Conservation (phyloP, 2,113 vertebrate species). For the Phaethornis superciliosus region DNA sequence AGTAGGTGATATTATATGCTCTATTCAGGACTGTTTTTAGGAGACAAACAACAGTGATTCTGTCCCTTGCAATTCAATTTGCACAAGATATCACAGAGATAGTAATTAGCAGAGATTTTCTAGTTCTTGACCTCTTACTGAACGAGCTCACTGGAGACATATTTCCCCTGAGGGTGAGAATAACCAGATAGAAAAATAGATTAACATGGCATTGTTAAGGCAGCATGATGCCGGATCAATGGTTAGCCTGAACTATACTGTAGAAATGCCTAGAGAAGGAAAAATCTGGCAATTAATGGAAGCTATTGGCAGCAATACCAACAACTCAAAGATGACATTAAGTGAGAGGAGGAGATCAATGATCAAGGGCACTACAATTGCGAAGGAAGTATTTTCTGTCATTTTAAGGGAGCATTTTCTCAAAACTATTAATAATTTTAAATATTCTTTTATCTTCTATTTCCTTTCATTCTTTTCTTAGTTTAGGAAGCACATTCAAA, state of each 20-base stretch:
- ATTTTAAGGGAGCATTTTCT: slow-evolving; percentile 20
- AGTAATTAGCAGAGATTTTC: slow-evolving; percentile 54
- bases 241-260: slow-evolving; percentile 45
- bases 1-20: not conserved
- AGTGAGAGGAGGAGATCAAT: not conserved
- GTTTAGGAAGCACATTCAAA: not conserved
- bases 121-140: slow-evolving; percentile 68
- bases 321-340: not conserved
- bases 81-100: slow-evolving; percentile 20
- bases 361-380: not conserved
- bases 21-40: not conserved
- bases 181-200: slow-evolving; percentile 67
- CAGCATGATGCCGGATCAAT: slow-evolving; percentile 50
- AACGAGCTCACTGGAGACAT: slow-evolving; percentile 46
- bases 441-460: not conserved
- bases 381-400: not conserved
- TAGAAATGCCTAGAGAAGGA: slow-evolving; percentile 39
- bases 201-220: slow-evolving; percentile 55
- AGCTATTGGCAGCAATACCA: slow-evolving; percentile 42
- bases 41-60: slow-evolving; percentile 9
- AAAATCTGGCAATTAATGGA: slow-evolving; percentile 47
- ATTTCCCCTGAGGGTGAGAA: slow-evolving; percentile 44
- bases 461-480: not conserved
- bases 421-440: slow-evolving; percentile 2
- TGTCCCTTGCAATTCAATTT: slow-evolving; percentile 33